These are phyloP conservation scores for Parelbella ahira DNA, from an alignment of 2,888 invertebrate species.

Conservation along the genomic window DNA sequence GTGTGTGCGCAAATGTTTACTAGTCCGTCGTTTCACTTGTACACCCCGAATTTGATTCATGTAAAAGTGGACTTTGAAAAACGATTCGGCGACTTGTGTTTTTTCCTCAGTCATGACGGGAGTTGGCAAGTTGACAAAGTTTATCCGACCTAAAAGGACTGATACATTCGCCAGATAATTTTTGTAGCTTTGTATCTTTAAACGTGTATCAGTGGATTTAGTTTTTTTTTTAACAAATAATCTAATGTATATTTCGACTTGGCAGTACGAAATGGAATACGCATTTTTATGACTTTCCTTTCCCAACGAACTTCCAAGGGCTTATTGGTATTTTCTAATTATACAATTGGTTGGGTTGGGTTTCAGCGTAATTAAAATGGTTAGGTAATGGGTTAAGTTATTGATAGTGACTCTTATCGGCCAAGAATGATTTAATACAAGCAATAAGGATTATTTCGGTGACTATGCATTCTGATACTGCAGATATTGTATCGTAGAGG, in stretches of 20 bases:
- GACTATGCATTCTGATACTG: too few relatives aligned
- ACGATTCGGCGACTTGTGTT: conserved; percentile 34
- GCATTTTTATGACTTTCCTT: too few relatives aligned
- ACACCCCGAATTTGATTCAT: conserved; percentile 37
- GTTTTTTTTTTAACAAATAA: background rate
- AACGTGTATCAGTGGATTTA: conserved; percentile 7
- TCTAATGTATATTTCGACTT: conserved; percentile 1
- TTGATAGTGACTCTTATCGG: too few relatives aligned
- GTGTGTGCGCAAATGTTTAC: conserved; percentile 15
- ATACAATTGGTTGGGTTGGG: too few relatives aligned
- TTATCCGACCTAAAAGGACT: conserved; percentile 23
- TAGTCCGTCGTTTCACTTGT: conserved; percentile 34
- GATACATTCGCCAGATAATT: conserved; percentile 16
- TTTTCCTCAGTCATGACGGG: conserved; percentile 33
- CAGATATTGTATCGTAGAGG: too few relatives aligned
- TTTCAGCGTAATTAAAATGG: too few relatives aligned
- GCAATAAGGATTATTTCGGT: too few relatives aligned
- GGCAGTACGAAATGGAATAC: too few relatives aligned
- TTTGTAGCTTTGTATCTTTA: conserved; percentile 8
- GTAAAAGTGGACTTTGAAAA: conserved; percentile 38
- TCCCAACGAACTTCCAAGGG: too few relatives aligned
- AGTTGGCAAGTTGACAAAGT: conserved; percentile 31
- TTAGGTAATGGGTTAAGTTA: too few relatives aligned
- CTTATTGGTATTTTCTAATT: too few relatives aligned
- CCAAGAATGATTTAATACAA: too few relatives aligned